These are phyloP conservation scores for Cyrtonyx montezumae DNA, from an alignment of 2,113 vertebrate genomes.

Conservation along the genomic window DNA sequence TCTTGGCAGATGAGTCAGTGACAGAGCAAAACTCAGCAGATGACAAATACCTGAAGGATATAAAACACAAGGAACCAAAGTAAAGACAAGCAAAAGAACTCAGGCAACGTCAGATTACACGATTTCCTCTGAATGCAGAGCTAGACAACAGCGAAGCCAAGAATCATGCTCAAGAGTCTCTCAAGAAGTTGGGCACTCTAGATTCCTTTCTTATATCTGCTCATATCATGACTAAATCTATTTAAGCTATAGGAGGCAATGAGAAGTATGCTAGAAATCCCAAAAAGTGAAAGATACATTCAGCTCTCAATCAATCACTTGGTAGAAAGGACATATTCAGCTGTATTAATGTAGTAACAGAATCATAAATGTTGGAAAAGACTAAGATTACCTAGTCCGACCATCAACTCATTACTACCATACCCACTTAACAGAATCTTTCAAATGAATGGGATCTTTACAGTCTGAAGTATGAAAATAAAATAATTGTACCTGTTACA, in stretches of 20 bases:
- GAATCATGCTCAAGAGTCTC: not conserved
- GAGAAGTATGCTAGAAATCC: not conserved
- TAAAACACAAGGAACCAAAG: not conserved
- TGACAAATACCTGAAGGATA: not conserved
- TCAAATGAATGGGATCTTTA: not conserved
- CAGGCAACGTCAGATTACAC: not conserved
- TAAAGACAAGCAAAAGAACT: not conserved
- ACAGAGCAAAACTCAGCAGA: not conserved
- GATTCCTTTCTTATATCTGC: not conserved
- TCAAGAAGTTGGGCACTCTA: not conserved
- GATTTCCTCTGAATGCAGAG: not conserved
- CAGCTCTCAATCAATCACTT: not conserved
- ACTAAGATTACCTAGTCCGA: too few species aligned
- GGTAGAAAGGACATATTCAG: fast-evolving
- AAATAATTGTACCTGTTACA: not conserved
- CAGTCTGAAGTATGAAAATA: not conserved
- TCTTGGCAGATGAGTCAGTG: not conserved
- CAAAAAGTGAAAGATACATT: not conserved
- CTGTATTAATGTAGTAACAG: not conserved
- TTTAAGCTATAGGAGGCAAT: not conserved
- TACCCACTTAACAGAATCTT: not conserved
- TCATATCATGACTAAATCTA: not conserved
- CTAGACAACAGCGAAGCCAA: not conserved
- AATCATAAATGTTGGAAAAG: too few species aligned
- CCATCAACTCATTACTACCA: too few species aligned